A percentile compares a stretch with the other conserved stretches of the same genome.
These are phyloP conservation scores for Micropoecilia bifurca DNA, from an alignment of 2,797 vertebrate species.

Conservation along the genomic window DNA sequence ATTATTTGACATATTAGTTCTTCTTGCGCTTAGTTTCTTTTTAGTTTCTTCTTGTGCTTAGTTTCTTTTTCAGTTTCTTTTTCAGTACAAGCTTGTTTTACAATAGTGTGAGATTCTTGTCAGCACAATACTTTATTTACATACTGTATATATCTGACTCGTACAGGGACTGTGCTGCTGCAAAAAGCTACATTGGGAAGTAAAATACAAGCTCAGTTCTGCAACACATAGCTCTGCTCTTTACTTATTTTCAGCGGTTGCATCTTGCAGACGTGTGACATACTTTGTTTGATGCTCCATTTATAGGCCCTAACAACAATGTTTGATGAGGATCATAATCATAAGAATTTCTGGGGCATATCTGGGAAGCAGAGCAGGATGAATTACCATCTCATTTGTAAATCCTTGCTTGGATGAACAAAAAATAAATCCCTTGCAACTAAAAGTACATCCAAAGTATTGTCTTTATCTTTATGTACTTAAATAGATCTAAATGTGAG, in stretches of 20 bases:
- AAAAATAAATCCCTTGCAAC: not conserved
- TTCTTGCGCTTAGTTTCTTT: not conserved
- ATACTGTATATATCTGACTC: not conserved
- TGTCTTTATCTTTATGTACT: not conserved
- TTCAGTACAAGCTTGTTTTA: not conserved
- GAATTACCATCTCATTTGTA: not conserved
- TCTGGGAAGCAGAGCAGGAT: not conserved
- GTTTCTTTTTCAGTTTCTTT: not conserved
- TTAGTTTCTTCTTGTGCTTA: not conserved
- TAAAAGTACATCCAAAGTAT: not conserved
- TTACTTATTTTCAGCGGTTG: not conserved
- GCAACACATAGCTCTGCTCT: not conserved
- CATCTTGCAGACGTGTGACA: not conserved
- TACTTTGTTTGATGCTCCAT: slow-evolving; percentile 3
- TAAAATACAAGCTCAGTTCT: not conserved
- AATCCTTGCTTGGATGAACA: not conserved
- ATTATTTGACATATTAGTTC: not conserved
- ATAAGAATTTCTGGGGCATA: not conserved
- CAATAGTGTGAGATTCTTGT: not conserved
- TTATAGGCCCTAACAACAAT: not conserved
- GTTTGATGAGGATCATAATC: not conserved
- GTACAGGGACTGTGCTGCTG: not conserved
- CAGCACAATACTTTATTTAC: not conserved
- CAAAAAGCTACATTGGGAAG: not conserved
- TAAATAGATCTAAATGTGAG: not conserved